phyloP scores from a whole-genome alignment of 92 coral and sea anemone species.

The Epizoanthus illoricatus region DNA sequence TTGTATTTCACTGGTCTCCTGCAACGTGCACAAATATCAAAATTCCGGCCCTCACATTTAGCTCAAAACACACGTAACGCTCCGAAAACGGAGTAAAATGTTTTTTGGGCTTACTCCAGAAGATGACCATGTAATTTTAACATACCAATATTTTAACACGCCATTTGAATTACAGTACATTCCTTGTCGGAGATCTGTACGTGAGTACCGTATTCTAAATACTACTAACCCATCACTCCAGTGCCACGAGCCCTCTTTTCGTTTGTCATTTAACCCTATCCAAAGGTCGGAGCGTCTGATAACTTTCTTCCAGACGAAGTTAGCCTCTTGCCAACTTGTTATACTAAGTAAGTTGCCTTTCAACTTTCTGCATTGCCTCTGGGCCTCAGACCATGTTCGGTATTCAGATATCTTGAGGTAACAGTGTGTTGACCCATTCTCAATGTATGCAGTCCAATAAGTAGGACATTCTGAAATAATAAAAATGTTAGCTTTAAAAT shows the following conservation, averaged over 20 bases:
- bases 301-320: slow-evolving; percentile 24
- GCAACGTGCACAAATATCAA: neutral
- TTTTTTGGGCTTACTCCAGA: neutral
- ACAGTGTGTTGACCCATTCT: slow-evolving; percentile 10
- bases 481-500: neutral
- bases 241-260: slow-evolving; percentile 9
- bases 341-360: slow-evolving; percentile 26
- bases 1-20: slow-evolving; percentile 21
- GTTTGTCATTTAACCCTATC: slow-evolving; percentile 32
- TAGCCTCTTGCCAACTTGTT: slow-evolving; percentile 9
- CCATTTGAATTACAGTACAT: too few species aligned
- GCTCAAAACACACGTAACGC: too few species aligned
- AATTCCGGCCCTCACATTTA: too few species aligned
- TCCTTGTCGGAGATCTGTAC: neutral
- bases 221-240: slow-evolving; percentile 39
- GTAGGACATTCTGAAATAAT: slow-evolving; percentile 26
- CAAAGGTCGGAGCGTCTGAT: slow-evolving; percentile 11
- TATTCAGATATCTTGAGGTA: slow-evolving; percentile 24
- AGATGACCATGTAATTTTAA: neutral
- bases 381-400: slow-evolving; percentile 23
- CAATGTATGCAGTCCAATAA: slow-evolving; percentile 11
- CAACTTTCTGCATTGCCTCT: slow-evolving; percentile 16
- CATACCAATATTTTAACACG: too few species aligned
- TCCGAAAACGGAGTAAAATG: too few species aligned
- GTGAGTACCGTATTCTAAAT: neutral